Base-by-base conservation (phyloP, 2,888 invertebrate species). In the Malthinus seriepunctatus region DNA sequence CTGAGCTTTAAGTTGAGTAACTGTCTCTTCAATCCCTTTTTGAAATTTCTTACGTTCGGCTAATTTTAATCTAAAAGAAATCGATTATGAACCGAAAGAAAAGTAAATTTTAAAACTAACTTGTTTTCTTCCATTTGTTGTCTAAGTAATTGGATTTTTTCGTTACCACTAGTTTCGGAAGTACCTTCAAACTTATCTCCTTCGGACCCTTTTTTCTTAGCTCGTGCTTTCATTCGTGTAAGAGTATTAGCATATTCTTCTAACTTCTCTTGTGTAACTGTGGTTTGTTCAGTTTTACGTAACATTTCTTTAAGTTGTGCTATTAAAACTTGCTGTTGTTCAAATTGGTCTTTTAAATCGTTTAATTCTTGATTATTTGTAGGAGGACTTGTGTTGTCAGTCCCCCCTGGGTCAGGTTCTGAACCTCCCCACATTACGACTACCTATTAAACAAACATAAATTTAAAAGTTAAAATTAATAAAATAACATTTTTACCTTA, bases 121-220 rank as follows among this genome's bases (percentile, higher is more conserved):
- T 82, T 82, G 69, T 82, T 84, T 70, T 84, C 80, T 65, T 84
- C 83, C 56, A 84, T 71, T 68, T 84, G 83, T 63, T 81, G 80
- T 10, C 81, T 77, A 32, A 84, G 69, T 51, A 84, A 73, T 66
- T 79, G 76, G 14, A 84, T 75, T 67, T 83, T 84, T 65, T 83
- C 83, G 66, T 77, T 82, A 34, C 80, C 80, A 46, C 81, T 79
- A 14, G 78, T 77, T 58, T 77, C 78, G 32, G 67, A 66, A 55
- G 55, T 48, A 48, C 57, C 60, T 46, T 50, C 57, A 52, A 44
- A 57, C 47, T 48, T 62, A 46, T 58, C 63, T 48, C 65, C 66
- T 23, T 60, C 48, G 11, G 32, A 31, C 23, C 9, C 15, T 42
- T 42, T 42, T 6, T 15, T 56, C 69, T 68, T 60, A 31, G 73